Base-by-base conservation (phyloP, 2,113 vertebrate genomes). In the Scomber scombrus region DNA sequence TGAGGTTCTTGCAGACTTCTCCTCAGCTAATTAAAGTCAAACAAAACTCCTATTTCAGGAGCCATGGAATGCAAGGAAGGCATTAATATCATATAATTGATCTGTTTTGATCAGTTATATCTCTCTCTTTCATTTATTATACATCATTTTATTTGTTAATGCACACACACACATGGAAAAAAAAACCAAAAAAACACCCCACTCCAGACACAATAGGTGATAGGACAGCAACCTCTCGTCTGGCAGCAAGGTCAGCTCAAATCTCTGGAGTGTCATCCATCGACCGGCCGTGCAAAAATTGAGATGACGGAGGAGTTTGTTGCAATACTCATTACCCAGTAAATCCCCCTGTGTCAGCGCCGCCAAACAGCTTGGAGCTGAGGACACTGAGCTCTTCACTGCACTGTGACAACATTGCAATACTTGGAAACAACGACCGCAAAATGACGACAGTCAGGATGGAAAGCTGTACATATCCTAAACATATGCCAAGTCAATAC, bases 261-360 rank as follows among this genome's bases (percentile, higher is more conserved):
- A 52, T 91, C 91, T 81, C 91, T 10, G 46, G 84, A 71, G 91
- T 68, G 86, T 80, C 89, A 75, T 87, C 75, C 75, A 80, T 89
- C 69, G 82, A 91, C 86, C 49, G 18, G 88, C 58, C 73, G 9
- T 43, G 83, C 70, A 74, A 86, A 81, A 90, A 71, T 43, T 70
- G 62, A 82, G 92, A 93, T 94, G 93, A 94, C 84, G 29, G 88
- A 78, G 88, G 82, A 74, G 85, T 93, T 92, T 89, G 67, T 75
- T 68, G 84, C 79, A 21, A 58, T 77, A 45, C 75, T 92, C 84
- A 87, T 93, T 93, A 92, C 83, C 61, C 61, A 3, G 80, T 65
- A 64, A 91, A 91, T 87, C 81, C 72, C 81, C 84, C 58, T 66
- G 85, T 66, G 87, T 93, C 92, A 94, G 92, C 92, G 90, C 2